Conservation (phyloP, 2,888 invertebrate species). For the Prosapia bicincta region DNA sequence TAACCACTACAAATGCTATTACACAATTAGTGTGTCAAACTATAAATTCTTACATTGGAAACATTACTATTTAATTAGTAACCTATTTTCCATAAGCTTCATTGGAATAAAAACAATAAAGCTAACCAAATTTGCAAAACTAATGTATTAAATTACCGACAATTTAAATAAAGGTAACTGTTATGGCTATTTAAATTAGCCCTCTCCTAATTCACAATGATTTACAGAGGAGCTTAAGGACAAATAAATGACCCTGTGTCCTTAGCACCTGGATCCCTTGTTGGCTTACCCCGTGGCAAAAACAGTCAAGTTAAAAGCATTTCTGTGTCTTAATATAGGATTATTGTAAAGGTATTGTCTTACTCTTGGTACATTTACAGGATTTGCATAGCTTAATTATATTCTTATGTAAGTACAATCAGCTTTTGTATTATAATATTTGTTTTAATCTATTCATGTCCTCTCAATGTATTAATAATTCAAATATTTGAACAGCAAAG, state of each 20-base stretch:
- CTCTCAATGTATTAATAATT: too few species aligned
- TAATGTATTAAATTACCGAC: background rate
- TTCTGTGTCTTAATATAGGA: background rate
- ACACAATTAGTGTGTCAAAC: too few species aligned
- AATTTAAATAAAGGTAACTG: background rate
- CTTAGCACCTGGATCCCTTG: background rate
- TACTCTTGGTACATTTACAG: background rate
- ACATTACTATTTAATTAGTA: too few species aligned
- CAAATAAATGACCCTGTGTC: background rate
- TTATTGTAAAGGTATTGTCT: background rate
- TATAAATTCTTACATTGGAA: too few species aligned
- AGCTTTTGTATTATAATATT: too few species aligned
- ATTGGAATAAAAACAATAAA: background rate
- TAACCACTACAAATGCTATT: too few species aligned
- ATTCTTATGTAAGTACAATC: too few species aligned
- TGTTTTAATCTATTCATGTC: too few species aligned
- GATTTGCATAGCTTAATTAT: too few species aligned
- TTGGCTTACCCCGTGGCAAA: background rate
- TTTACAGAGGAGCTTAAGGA: background rate
- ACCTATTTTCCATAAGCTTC: background rate
- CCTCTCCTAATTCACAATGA: background rate
- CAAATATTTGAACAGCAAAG: too few species aligned
- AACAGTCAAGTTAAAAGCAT: background rate
- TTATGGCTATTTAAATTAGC: background rate
- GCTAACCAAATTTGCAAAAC: background rate